Base-by-base conservation (phyloP, 2,797 vertebrate species). In the Nyctibius grandis region DNA sequence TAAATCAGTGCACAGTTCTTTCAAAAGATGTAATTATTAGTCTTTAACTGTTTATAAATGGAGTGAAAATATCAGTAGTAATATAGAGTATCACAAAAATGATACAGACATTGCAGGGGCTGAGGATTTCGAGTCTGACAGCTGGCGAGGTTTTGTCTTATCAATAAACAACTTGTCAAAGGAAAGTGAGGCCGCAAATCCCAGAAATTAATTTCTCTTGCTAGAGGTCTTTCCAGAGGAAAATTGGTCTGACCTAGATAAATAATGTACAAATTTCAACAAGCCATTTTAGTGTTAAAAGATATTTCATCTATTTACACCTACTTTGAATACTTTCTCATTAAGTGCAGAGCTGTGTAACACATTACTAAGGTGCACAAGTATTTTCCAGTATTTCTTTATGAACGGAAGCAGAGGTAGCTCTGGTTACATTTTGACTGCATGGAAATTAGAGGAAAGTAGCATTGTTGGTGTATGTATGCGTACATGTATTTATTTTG, bases 401-500 rank as follows among this genome's bases (percentile, higher is more conserved):
- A 29, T 0, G 0, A 34, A 48, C 3, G 0, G 26, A 26, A 51
- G 31, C 34, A 63, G 57, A 51, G 20, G n/a, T 23, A 28, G 38
- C 42, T 61, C 11, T 38, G 50, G 28, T 45, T 69, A 19, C 9
- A 34, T 51, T 78, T 88, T 47, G 42, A 8, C 31, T 69, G 25
- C 3, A 1, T 33, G 47, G 42, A 76, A 78, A 7, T 57, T 48
- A 6, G 42, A 69, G 26, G 65, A 59, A 57, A 2, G 7, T 12
- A 0, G 16, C 20, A 4, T 12, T 78, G 29, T 36, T 76, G 34
- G 25, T 33, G 4, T 40, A 6, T 51, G 10, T 26, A 1, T 6
- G 6, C 8, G 0, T 45, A 11, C 17, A 1, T 40, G 4, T 12
- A 13, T 88, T 60, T 33, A 28, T 68, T 85, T 63, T 40, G n/a